A percentile compares a stretch with the other conserved stretches of the same genome.
phyloP scores from a whole-genome alignment of 2,888 invertebrate genomes.

The Cremastobaeus sp. region DNA sequence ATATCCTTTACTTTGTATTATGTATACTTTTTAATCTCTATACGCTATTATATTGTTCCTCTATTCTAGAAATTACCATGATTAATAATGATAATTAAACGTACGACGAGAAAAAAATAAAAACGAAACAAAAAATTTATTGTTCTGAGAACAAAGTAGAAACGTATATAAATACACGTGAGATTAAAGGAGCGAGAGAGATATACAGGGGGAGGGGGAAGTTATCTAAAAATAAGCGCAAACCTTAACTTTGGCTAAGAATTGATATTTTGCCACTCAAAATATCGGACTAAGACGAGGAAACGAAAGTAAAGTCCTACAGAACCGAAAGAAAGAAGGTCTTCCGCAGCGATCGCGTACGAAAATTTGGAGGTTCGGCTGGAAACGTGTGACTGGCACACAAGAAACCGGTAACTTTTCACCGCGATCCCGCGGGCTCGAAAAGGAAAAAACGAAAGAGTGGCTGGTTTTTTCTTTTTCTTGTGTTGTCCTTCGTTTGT shows the following conservation, averaged over 20 bases:
- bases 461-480: slow-evolving; percentile 59
- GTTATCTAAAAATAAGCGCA: slow-evolving; percentile 67
- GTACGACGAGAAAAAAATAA: slow-evolving; percentile 67
- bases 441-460: slow-evolving; percentile 32
- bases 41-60: slow-evolving; percentile 76
- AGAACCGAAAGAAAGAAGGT: slow-evolving; percentile 25
- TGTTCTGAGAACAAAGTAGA: slow-evolving; percentile 57
- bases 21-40: slow-evolving; percentile 75
- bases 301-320: slow-evolving; percentile 38
- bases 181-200: slow-evolving; percentile 56
- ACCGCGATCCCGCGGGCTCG: background rate
- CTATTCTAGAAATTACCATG: slow-evolving; percentile 76
- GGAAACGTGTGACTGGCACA: background rate
- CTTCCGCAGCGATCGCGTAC: background rate
- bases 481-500: slow-evolving; percentile 23
- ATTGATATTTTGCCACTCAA: slow-evolving; percentile 67
- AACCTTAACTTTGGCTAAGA: slow-evolving; percentile 76
- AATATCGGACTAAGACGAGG: slow-evolving; percentile 57
- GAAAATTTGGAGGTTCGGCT: background rate
- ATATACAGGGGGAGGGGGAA: slow-evolving; percentile 32
- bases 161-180: slow-evolving; percentile 66
- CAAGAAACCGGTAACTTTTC: background rate
- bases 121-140: slow-evolving; percentile 63
- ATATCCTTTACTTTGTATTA: slow-evolving; percentile 72
- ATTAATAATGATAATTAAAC: slow-evolving; percentile 72